Base-by-base conservation (phyloP, 1,140 invertebrate species). In the Drosophila pachea region DNA sequence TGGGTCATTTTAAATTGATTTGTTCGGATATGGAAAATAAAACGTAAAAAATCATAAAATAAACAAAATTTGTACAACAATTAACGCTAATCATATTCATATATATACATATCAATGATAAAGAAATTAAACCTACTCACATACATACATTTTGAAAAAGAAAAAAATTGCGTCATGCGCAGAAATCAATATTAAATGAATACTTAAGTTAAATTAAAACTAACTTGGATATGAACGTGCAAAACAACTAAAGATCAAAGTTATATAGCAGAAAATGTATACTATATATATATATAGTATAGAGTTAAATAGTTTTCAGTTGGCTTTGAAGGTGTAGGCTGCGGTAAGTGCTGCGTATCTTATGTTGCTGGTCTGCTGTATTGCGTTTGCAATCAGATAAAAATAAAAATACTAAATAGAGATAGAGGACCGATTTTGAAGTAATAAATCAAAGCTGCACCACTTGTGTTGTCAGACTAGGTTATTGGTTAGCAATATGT, bases 401-500 rank as follows among this genome's bases (percentile, higher is more conserved):
- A 35, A 60, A 50, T 9, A 40, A 47, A 22, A 9, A 42, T 47
- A 7, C 43, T 60, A 31, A 60, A 50, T 5, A 42, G 12, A 42
- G 12, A 36, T 36, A 22, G 22, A 22, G 22, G 22, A 22, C 1
- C 40, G 9, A 33, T 62, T 59, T 33, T 53, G 62, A 56, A 66
- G 69, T 54, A 50, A 49, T 52, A 68, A 75, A 70, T 58, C 69
- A 68, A 74, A 73, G 52, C 69, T 79, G 67, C 48, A 50, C 68
- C 69, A 78, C 50, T 74, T 83, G 73, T 87, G 81, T 77, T 74
- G 74, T 82, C 67, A 62, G 66, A 16, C 58, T 68, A 49, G 35
- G 49, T 84, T 83, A 75, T 78, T 78, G 74, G 68, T 84, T 73
- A 79, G 69, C 72, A 68, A 73, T 66, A 68, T 78, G 79, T 83